Evolutionary conservation across 2,888 invertebrate species (phyloP).

Genomic region (Lycia hirtaria): DNA sequence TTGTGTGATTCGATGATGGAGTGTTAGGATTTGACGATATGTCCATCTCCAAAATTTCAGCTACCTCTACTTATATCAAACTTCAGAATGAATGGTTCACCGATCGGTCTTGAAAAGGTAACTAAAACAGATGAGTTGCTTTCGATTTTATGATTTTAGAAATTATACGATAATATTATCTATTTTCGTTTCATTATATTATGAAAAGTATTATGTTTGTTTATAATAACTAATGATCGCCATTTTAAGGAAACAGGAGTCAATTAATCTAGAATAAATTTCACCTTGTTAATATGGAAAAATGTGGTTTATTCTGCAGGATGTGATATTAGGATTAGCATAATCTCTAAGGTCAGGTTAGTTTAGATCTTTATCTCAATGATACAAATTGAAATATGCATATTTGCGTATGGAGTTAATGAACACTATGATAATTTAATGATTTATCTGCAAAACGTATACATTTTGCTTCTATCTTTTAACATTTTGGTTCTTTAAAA

Average conservation of each 20-base stretch:
- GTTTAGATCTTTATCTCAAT: conserved; percentile 4
- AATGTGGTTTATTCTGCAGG: conserved; percentile 7
- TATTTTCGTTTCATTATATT: conserved; percentile 31
- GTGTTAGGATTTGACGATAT: not conserved
- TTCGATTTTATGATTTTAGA: too few species aligned
- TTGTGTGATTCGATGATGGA: conserved; percentile 13
- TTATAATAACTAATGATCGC: conserved; percentile 36
- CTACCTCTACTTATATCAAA: too few species aligned
- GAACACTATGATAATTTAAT: too few species aligned
- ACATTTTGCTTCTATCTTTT: too few species aligned
- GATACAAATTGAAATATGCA: not conserved
- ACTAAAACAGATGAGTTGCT: too few species aligned
- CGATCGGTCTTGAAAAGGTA: too few species aligned
- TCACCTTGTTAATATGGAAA: conserved; percentile 21
- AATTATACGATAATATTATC: too few species aligned
- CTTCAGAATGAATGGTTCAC: too few species aligned
- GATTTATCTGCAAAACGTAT: too few species aligned
- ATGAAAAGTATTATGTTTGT: conserved; percentile 46
- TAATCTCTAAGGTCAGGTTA: conserved; percentile 16
- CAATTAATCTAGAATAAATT: conserved; percentile 42
- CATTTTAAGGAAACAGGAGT: conserved; percentile 38
- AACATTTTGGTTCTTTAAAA: too few species aligned
- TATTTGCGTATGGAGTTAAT: not conserved
- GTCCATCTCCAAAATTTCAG: not conserved
- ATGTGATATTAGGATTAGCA: conserved; percentile 13